Evolutionary conservation across 2,888 invertebrate genomes (phyloP).

Genomic region (Melinopterus prodromus): DNA sequence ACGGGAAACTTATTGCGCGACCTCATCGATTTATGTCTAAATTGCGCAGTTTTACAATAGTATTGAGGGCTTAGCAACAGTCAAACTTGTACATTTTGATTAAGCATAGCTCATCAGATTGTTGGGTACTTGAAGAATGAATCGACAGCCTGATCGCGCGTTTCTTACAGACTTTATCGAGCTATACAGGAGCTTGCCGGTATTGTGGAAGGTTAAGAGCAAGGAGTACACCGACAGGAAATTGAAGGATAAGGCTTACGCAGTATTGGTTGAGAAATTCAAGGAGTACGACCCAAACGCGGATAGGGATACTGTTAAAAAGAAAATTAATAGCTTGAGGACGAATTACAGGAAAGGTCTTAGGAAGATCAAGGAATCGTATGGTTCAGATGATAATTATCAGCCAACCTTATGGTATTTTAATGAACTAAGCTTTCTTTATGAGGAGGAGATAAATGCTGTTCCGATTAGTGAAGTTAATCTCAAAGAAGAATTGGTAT

Average conservation of each 20-base stretch:
- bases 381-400: background rate
- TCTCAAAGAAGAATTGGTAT: background rate
- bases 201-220: constrained; percentile 42
- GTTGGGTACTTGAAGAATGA: background rate
- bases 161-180: constrained; percentile 10
- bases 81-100: background rate
- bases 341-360: constrained; percentile 43
- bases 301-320: constrained; percentile 38
- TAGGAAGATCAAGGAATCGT: constrained; percentile 8
- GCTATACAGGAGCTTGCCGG: constrained; percentile 41
- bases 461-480: background rate
- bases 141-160: background rate
- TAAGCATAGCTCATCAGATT: no score
- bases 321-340: constrained; percentile 44
- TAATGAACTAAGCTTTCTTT: background rate
- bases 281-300: constrained; percentile 38
- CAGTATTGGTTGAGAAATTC: constrained; percentile 37
- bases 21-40: background rate
- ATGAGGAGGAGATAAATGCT: background rate
- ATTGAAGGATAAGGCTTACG: constrained; percentile 39
- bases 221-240: constrained; percentile 44
- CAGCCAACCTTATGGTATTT: background rate
- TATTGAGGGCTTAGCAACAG: background rate
- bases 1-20: background rate
- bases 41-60: background rate